Base-by-base conservation (phyloP, 2,113 vertebrate genomes). In the Nansenia antarctica region DNA sequence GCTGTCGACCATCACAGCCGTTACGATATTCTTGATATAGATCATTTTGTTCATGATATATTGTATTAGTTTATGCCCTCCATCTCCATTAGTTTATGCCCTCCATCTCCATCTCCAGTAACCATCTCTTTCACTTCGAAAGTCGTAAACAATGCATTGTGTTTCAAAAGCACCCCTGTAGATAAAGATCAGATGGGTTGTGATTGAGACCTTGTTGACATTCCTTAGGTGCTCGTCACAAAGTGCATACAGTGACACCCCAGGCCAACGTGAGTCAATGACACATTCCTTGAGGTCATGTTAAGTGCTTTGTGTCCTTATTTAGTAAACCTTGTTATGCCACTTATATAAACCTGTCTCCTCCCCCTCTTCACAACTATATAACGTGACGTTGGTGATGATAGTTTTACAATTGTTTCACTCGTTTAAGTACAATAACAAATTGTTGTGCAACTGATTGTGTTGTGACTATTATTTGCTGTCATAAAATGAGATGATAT, bases 401-500 rank as follows among this genome's bases (percentile, higher is more conserved):
- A 66, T 72, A 83, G 80, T 58, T 30, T 84, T 84, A 82, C 76
- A 67, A 67, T 29, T 54, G 22, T 54, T 35, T 20, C 83, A 89
- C 87, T 89, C 80, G 87, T 86, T 86, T 87, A 84, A 85, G 47
- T 45, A 73, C 82, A 67, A 35, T n/a, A 26, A 39, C 54, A 63
- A 79, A 62, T 27, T 15, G 15, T 22, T 60, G 18, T 22, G 15
- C 9, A 35, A 60, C 11, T 34, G 9, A 60, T 60, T 9, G 30
- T 24, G 20, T 60, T 9, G 30, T 24, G 20, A 31, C 26, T 1
- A 27, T 60, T 20, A 60, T 4, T 34, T 18, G 30, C 31, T 60
- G 59, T 69, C 70, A 77, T 85, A 88, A 84, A 89, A 88, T 87
- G 82, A 89, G 85, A 84, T 85, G 86, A 85, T 86, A 85, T 85